Evolutionary conservation across 2,888 invertebrate species (phyloP).

Genomic region (Zootermopsis nevadensis): DNA sequence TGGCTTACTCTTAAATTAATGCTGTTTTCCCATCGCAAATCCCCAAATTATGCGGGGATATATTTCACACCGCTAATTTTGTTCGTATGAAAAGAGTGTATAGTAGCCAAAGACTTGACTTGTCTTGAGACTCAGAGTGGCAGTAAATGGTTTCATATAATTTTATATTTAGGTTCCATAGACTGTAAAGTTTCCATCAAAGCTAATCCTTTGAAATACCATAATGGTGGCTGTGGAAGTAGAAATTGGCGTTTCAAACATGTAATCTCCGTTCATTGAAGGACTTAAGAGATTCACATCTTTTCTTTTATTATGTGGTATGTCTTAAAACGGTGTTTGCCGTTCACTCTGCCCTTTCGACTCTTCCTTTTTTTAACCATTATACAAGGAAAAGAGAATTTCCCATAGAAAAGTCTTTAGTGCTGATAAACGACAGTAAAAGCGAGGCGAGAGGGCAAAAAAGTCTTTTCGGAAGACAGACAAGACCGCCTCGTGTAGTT

Average conservation of each 20-base stretch:
- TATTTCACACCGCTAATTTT: too few relatives aligned
- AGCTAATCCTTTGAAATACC: neutral
- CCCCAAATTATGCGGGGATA: too few relatives aligned
- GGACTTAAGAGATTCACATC: neutral
- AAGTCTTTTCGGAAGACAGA: neutral
- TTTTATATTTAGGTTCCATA: too few relatives aligned
- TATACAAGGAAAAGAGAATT: neutral
- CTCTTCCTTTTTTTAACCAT: neutral
- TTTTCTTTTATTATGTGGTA: neutral
- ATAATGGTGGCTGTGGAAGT: neutral
- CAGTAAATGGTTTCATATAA: too few relatives aligned
- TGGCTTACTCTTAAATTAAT: too few relatives aligned
- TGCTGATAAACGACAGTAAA: neutral
- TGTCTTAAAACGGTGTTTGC: conserved; percentile 8
- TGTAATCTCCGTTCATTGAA: neutral
- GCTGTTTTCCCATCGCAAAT: too few relatives aligned
- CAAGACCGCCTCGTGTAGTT: neutral
- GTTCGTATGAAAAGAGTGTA: too few relatives aligned
- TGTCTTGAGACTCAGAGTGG: too few relatives aligned
- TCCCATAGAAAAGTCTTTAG: neutral
- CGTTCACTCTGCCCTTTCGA: neutral
- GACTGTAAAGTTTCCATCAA: neutral
- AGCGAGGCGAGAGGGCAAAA: neutral
- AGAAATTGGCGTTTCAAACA: neutral
- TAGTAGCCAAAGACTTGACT: too few relatives aligned